Base-by-base conservation (phyloP, 2,888 invertebrate species). In the Amphipyra tragopoginis region DNA sequence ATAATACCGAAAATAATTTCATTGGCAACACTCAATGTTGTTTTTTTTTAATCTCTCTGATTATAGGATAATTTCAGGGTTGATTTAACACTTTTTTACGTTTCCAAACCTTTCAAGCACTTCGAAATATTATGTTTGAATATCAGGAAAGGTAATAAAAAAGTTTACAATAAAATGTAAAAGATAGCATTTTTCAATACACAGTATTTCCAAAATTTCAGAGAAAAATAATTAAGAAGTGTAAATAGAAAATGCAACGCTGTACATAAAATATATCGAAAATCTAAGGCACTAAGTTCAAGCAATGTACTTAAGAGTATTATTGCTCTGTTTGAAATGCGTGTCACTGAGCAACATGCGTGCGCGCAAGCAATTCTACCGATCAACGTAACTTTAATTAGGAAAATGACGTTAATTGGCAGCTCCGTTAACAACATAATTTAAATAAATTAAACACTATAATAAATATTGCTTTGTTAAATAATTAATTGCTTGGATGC, bases 231-330 rank as follows among this genome's bases (percentile, higher is more conserved):
- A 40, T 15, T 21, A 48, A 29, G 21, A 33, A 11, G 8, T 43
- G 34, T 15, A 34, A 43, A 33, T 5, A 13, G 6, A 51, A 50
- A 40, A 13, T 10, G 15, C 45, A 68, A 77, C 62, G 51, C 69
- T 75, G 67, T 68, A 67, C 59, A 71, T 26, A 70, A 59, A 61
- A 52, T 15, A 29, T 21, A 61, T 70, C 65, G 36, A 76, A 74
- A 71, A 50, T 58, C 49, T 71, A 79, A 77, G 69, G 77, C 80
- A 76, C 59, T 69, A 59, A 55, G 11, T 56, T 56, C 50, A 77
- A 79, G 75, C 77, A 73, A 74, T 71, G 60, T 71, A 78, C 76
- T 80, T 75, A 58, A n/a, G n/a, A 77, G 70, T 79, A 78, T 77
- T 71, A 72, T 63, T 67, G 67, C 75, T 72, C 43, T 9, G 44